Evolutionary conservation across 1,140 invertebrate species (phyloP), one percentile per base, ranked within the genome.

Genomic region (Mamestra configurata): DNA sequence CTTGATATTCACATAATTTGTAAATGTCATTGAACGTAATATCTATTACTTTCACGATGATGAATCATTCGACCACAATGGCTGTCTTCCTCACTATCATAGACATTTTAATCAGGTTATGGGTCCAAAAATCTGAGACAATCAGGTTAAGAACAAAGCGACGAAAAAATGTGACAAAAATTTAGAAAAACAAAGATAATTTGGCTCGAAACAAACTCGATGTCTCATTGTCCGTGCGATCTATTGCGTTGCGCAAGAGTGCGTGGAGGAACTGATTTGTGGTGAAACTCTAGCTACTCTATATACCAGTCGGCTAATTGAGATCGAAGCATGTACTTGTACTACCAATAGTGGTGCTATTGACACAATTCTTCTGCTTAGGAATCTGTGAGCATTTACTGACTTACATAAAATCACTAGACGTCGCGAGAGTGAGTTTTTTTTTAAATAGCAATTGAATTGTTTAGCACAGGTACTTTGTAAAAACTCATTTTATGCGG

Each of bases 261-360:
- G 15, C 59, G 59, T 31, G 27, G 15, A 18, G 27, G 59, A 7
- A 55, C 35, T 37, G 15, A 37, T 37, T 10, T 37, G 35, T 64
- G 13, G 15, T 10, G 35, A 35, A 35, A 64, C 27, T 35, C 24
- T 51, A n/a, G 5, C 59, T 20, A 64, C 59, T 35, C 31, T 37
- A 31, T 64, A 64, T 64, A 64, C 59, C n/a, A 64, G 59, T n/a
- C 59, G n/a, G 35, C 15, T 64, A 64, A 64, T 64, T 64, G 31
- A 57, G 55, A 57, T 57, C 22, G 55, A 57, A 57, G 18, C 6
- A 61, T 61, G 57, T 35, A 37, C 59, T 31, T 46, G 13, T 11
- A 11, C 31, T 35, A 18, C n/a, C 31, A 10, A 18, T 37, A 64
- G 27, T 18, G 59, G 4, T 10, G 27, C n/a, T 64, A 37, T 64